Conservation (phyloP, 2,888 invertebrate genomes). For the Pheosia tremula region DNA sequence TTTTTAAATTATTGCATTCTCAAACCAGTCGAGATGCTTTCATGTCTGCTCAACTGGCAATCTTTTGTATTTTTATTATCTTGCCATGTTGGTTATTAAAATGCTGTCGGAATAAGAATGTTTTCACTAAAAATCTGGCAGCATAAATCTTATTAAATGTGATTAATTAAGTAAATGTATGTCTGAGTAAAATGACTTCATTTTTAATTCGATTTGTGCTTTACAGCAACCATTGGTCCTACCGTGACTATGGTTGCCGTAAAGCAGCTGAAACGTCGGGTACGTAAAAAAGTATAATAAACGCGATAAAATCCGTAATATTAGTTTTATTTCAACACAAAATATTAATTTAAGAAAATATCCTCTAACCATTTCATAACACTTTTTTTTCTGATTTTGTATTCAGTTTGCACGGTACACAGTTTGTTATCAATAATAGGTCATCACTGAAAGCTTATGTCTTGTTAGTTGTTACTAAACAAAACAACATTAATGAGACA, state of each 20-base stretch:
- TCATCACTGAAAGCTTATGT: conserved; percentile 1
- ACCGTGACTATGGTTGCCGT: no score
- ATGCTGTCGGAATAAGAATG: conserved; percentile 13
- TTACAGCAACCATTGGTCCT: no score
- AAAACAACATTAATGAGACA: neutral
- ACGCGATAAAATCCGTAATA: no score
- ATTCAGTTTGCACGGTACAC: neutral
- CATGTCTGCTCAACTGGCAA: neutral
- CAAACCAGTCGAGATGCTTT: conserved; percentile 10
- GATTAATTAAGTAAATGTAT: no score
- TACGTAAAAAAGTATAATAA: no score
- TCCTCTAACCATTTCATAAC: neutral
- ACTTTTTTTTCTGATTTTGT: neutral
- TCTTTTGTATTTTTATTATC: neutral
- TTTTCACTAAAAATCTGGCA: no score
- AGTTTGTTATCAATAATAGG: neutral
- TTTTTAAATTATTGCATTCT: conserved; percentile 37
- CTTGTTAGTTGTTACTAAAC: neutral
- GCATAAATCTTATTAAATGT: no score
- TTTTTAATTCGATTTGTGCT: no score
- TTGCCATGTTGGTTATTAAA: conserved; percentile 4
- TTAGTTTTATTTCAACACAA: no score
- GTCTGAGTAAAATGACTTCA: no score
- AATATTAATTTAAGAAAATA: no score
- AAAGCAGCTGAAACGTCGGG: no score